Conservation (phyloP, 2,113 vertebrate species). For the Sialia sialis region DNA sequence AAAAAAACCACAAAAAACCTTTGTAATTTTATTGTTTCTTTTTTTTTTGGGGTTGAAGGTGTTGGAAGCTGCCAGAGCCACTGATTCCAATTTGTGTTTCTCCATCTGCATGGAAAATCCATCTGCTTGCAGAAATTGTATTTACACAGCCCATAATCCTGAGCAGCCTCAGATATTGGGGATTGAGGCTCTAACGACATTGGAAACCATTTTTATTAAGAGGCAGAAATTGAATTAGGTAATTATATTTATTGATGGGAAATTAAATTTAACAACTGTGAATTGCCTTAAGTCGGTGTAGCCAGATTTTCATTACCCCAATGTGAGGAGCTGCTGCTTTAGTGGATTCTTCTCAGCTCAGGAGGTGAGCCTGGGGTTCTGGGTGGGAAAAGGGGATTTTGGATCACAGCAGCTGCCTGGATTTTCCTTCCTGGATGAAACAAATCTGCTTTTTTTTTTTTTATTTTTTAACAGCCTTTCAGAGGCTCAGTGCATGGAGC, state of each 20-base stretch:
- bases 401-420: background rate
- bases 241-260: slow-evolving; percentile 42
- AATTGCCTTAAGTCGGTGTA: background rate
- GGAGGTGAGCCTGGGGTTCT: fast-evolving
- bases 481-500: fast-evolving
- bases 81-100: background rate
- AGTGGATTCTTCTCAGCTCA: background rate
- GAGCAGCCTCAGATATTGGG: background rate
- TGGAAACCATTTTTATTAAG: slow-evolving; percentile 23
- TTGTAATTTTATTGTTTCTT: background rate
- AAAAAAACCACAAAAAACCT: no score
- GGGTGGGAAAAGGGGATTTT: background rate
- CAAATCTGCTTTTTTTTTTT: background rate
- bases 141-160: background rate
- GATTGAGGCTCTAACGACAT: background rate
- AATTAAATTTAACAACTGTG: slow-evolving; percentile 13
- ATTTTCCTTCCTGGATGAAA: background rate
- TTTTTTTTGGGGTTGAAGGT: background rate
- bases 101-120: background rate
- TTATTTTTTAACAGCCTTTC: background rate
- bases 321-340: background rate
- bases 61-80: background rate
- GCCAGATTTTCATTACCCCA: background rate
- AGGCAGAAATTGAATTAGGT: slow-evolving; percentile 30
- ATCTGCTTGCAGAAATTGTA: background rate